These are phyloP conservation scores for Bombus cullumanus DNA, from an alignment of 1,140 invertebrate genomes.

Conservation along the genomic window DNA sequence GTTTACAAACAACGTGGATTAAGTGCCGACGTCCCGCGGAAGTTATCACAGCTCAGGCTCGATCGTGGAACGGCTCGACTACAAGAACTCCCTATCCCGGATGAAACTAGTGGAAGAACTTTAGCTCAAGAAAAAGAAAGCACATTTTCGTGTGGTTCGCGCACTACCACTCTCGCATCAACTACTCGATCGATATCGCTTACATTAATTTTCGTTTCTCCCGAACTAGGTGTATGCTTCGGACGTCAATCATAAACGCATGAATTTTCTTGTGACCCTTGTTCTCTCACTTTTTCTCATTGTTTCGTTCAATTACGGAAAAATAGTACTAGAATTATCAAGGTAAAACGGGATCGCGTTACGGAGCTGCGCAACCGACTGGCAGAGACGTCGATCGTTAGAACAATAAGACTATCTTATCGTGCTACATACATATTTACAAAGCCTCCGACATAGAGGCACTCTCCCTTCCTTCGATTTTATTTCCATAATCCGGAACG, in stretches of 20 bases:
- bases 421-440: conserved; percentile 83
- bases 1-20: conserved; percentile 80
- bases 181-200: conserved; percentile 21
- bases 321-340: conserved; percentile 22
- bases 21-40: conserved; percentile 76
- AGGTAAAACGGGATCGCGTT: conserved; percentile 56
- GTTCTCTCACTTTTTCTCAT: background rate
- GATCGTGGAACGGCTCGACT: conserved; percentile 69
- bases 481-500: conserved; percentile 68
- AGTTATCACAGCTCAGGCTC: conserved; percentile 66
- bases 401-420: conserved; percentile 82
- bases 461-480: conserved; percentile 60
- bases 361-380: conserved; percentile 69
- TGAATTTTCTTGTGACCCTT: background rate
- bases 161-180: conserved; percentile 12
- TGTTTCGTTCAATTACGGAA: background rate
- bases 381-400: conserved; percentile 78
- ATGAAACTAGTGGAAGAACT: conserved; percentile 48
- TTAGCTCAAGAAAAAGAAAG: conserved; percentile 9
- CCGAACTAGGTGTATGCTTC: background rate
- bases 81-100: conserved; percentile 23
- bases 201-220: background rate
- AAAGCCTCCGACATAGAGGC: conserved; percentile 69
- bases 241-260: background rate
- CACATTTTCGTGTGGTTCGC: background rate